Base-by-base conservation (phyloP, 1,140 invertebrate species). In the Maconellicoccus hirsutus region DNA sequence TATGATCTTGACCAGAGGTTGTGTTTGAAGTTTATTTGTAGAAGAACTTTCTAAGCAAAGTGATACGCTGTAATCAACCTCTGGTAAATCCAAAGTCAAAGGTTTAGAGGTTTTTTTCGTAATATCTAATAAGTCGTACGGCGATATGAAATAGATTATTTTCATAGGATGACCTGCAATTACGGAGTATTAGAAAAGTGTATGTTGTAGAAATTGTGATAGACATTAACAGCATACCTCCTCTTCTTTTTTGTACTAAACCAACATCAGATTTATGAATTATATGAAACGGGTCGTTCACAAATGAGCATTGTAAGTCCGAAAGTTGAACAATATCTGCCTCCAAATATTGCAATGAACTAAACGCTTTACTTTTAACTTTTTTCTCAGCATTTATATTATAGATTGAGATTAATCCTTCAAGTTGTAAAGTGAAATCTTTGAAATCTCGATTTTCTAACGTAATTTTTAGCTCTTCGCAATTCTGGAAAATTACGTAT, bases 301-400 rank as follows among this genome's bases (percentile, higher is more conserved):
- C 85, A 75, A 89, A 91, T 74, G 84, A 85, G 12, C 70, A 70
- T 78, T 90, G 88, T 71, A 94, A 79, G 74, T 93, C 90, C 38
- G 91, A 88, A 72, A 97, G 78, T 42, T 86, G 88, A 73, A 86
- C 87, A n/a, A 98, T 82, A 83, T 98, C 95, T 33, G 87, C 86
- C 83, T 98, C 95, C 71, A 98, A 81, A 19, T 93, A 93, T 77
- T 94, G 90, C 23, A 98, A 80, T 23, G 94, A 93, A 77, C 90
- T 88, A 77, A 92, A 97, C 4, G 92, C 93, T 82, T 96, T 96
- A 69, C 88, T 90, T 81, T 97, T 98, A 0, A 92, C 86, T 81
- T 94, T 96, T 78, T 95, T 95, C 77, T 98, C 94, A 10, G 92
- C 92, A 81, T 94, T 94, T 16, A 97, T 81, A 78, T 95, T 91